Evolutionary conservation across 2,888 invertebrate species (phyloP), one percentile per base, ranked within the genome.

Genomic region (Hirtodrosophila duncani): DNA sequence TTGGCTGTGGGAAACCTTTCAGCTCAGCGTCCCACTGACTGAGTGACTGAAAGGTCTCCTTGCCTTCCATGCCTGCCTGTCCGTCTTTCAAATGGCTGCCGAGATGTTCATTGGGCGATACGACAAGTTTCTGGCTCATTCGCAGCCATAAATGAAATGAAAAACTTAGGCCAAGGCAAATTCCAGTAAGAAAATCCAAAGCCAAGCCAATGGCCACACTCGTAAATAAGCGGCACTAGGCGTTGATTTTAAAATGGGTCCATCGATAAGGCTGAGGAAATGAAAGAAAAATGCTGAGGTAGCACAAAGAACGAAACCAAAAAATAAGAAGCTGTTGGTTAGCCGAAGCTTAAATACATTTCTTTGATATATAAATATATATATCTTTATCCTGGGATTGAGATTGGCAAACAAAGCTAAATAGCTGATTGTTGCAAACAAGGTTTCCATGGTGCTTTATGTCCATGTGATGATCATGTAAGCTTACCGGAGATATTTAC

Each of bases 241-340:
- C 72, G 72, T 72, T 72, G 72, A 77, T 72, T 72, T 72, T 72
- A 77, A 72, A 72, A 69, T 46, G 64, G 53, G 58, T 52, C 72
- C 72, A 69, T 69, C 69, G 78, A 72, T 77, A 72, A 69, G 77
- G 52, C 46, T 26, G 20, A 26, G 17, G 17, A 24, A 53, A 41
- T 17, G 30, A 18, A 36, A 31, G 36, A 50, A 72, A 78, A 65
- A 42, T 44, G 75, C 75, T 75, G 79, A 75, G 79, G 79, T 78
- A 42, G 70, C 78, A 30, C 43, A 60, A 66, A 44, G 24, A 33
- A 39, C 29, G 16, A 10, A 11, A 38, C n/a, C 26, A 17, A 30
- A 42, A 3, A 7, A 7, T 13, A 5, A 3, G 14, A 8, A 6
- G n/a, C n/a, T n/a, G n/a, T n/a, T n/a, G n/a, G n/a, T n/a, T n/a